Conservation (phyloP, 1,140 invertebrate genomes). For the Cotesia glomerata region DNA sequence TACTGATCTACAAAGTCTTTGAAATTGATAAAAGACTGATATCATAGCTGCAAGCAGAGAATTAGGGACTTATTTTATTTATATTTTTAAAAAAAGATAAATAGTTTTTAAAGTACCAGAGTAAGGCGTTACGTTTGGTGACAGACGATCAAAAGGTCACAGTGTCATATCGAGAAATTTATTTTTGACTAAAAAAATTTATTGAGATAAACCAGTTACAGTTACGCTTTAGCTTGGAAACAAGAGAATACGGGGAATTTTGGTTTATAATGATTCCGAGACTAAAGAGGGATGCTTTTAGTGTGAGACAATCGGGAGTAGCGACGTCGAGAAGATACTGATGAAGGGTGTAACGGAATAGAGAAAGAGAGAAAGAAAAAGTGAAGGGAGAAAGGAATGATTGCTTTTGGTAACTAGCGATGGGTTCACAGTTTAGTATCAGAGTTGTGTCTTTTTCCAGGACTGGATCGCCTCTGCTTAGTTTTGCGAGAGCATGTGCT, state of each 20-base stretch:
- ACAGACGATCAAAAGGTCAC: conserved; percentile 38
- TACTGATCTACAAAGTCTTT: neutral
- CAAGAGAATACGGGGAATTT: conserved; percentile 25
- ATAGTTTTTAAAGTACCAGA: conserved; percentile 25
- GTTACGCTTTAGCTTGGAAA: too few relatives aligned
- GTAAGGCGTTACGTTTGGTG: conserved; percentile 35
- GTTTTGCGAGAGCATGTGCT: conserved; percentile 56
- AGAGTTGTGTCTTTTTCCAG: neutral
- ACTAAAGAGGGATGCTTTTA: conserved; percentile 7
- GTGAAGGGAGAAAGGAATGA: conserved; percentile 12
- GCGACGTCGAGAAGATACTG: neutral
- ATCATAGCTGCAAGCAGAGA: neutral
- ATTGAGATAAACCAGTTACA: too few relatives aligned
- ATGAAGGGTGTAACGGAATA: conserved; percentile 15
- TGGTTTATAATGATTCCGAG: conserved; percentile 23
- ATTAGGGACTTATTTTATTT: neutral
- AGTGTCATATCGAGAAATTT: conserved; percentile 38
- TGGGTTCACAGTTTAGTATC: neutral
- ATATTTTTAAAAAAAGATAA: neutral
- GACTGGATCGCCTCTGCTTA: conserved; percentile 21
- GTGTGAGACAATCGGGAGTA: neutral
- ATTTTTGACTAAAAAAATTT: neutral
- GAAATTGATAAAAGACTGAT: conserved; percentile 20
- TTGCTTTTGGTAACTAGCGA: conserved; percentile 13
- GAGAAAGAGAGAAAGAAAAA: neutral